phyloP scores from a whole-genome alignment of 2,797 vertebrate species.

The Spinus olivaceus region DNA sequence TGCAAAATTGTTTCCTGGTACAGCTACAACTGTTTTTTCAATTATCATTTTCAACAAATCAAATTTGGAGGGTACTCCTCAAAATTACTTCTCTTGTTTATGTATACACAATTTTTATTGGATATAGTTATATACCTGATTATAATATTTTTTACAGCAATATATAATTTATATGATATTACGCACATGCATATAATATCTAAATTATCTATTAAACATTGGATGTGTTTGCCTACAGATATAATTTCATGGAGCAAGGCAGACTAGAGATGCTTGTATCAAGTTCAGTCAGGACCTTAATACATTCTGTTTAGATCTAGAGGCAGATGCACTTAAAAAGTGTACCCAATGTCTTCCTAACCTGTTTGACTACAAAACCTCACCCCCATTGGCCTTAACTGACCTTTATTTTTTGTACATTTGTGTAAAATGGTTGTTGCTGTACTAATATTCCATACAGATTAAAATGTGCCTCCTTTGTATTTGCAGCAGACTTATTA shows the following conservation, averaged over 20 bases:
- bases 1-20: not conserved
- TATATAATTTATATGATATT: not conserved
- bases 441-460: not conserved
- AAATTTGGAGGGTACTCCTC: not conserved
- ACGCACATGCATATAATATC: not conserved
- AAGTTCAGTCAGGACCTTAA: not conserved
- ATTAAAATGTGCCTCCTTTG: not conserved
- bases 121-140: not conserved
- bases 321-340: not conserved
- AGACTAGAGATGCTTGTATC: not conserved
- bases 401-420: not conserved
- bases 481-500: not conserved
- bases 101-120: not conserved
- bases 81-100: not conserved
- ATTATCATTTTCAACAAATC: not conserved
- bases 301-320: not conserved
- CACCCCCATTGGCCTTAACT: not conserved
- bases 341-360: not conserved
- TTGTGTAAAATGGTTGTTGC: not conserved
- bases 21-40: not conserved
- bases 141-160: not conserved
- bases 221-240: not conserved
- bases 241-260: not conserved
- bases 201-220: not conserved
- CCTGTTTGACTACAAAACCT: not conserved